Conservation (phyloP, 2,113 vertebrate genomes). For the Urocynchramus pylzowi region DNA sequence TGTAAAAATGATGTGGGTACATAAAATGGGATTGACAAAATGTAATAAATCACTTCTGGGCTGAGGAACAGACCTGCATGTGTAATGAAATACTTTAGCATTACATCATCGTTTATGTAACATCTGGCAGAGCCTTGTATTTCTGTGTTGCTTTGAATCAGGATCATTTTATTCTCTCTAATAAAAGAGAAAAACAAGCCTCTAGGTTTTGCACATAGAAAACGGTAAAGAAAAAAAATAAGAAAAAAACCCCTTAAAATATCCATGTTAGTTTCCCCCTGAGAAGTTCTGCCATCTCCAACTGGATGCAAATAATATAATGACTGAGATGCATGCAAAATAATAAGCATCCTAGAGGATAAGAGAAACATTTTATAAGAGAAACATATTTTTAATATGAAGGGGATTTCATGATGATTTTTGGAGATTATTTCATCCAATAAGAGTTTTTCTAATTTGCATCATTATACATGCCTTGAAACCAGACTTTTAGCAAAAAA, state of each 20-base stretch:
- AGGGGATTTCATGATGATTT: too few species aligned
- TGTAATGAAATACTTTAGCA: slow-evolving; percentile 75
- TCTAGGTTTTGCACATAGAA: slow-evolving; percentile 56
- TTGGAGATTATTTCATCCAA: background rate
- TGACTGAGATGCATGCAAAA: background rate
- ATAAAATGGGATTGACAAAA: slow-evolving; percentile 76
- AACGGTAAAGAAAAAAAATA: background rate
- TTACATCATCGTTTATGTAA: slow-evolving; percentile 79
- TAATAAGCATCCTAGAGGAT: background rate
- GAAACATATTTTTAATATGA: background rate
- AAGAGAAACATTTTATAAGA: background rate
- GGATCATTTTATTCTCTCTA: slow-evolving; percentile 4
- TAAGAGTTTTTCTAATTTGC: slow-evolving; percentile 5
- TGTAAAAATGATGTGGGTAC: slow-evolving; percentile 74
- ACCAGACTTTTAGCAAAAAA: background rate
- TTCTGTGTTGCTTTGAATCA: slow-evolving; percentile 70
- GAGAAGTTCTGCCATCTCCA: background rate
- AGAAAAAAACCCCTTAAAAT: background rate
- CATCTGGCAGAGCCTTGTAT: slow-evolving; percentile 72
- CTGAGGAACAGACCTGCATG: slow-evolving; percentile 73
- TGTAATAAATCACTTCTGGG: slow-evolving; percentile 75
- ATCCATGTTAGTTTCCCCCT: background rate
- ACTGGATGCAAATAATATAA: background rate
- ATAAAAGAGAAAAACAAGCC: slow-evolving; percentile 29
- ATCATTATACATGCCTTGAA: background rate